phyloP scores from a whole-genome alignment of 2,113 vertebrate genomes.

The Hydrolagus affinis region DNA sequence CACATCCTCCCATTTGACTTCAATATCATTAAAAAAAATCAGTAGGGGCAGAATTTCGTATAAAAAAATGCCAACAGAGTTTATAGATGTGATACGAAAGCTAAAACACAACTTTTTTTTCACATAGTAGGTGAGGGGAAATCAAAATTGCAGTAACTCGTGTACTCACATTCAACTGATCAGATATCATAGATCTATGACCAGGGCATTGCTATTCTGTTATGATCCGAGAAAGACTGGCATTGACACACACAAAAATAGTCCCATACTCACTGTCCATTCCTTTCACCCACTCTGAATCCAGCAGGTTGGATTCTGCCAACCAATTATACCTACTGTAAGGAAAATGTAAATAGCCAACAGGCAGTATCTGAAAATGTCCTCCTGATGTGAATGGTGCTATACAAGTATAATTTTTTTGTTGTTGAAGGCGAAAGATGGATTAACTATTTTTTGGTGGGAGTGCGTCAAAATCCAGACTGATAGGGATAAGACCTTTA shows the following conservation, averaged over 20 bases:
- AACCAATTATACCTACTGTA: neutral
- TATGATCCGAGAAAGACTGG: neutral
- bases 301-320: neutral
- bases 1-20: neutral
- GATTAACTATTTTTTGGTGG: no score
- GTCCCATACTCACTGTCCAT: neutral
- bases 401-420: no score
- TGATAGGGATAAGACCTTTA: no score
- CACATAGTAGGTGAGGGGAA: slow-evolving; percentile 9
- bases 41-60: no score
- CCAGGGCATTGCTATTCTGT: neutral
- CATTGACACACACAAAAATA: neutral
- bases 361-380: no score
- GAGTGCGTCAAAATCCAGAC: no score
- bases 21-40: neutral
- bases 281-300: neutral
- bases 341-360: neutral
- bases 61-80: neutral
- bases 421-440: no score
- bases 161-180: neutral
- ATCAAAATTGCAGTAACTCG: neutral
- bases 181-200: neutral
- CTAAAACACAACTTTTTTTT: neutral
- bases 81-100: slow-evolving; percentile 1
- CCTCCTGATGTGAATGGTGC: no score